phyloP scores from a whole-genome alignment of 2,113 vertebrate genomes.

The Phalacrocorax aristotelis region DNA sequence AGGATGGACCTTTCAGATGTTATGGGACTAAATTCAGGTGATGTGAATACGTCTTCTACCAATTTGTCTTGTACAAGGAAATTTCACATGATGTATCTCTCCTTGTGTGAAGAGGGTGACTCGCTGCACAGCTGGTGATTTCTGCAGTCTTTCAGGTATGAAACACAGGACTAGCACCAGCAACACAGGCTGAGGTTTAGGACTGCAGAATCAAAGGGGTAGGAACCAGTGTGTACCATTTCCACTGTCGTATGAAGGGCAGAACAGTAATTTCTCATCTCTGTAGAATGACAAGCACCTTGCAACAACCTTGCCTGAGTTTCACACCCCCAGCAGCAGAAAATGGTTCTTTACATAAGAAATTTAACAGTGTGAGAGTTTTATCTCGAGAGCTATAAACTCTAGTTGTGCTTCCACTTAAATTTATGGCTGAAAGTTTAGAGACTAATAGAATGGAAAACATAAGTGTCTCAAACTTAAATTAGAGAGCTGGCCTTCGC shows the following conservation, averaged over 20 bases:
- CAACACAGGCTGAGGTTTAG: background rate
- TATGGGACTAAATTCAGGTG: background rate
- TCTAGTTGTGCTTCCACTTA: constrained; percentile 22
- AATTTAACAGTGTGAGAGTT: constrained; percentile 11
- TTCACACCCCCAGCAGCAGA: background rate
- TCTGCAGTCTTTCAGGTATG: background rate
- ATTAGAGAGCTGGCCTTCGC: background rate
- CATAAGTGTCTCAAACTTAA: constrained; percentile 24
- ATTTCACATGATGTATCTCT: background rate
- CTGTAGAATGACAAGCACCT: background rate
- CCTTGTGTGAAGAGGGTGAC: background rate
- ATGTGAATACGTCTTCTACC: background rate
- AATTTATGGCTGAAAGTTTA: constrained; percentile 48
- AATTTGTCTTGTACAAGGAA: background rate
- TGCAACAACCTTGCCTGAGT: background rate
- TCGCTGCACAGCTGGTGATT: background rate
- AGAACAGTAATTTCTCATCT: background rate
- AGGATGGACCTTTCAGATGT: background rate
- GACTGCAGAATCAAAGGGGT: background rate
- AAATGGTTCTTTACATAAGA: constrained; percentile 22
- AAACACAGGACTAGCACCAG: background rate
- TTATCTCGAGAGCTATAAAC: constrained; percentile 10
- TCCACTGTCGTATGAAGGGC: background rate
- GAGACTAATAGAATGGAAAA: constrained; percentile 44
- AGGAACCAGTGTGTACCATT: background rate